Evolutionary conservation across 2,113 vertebrate species (phyloP).

Genomic region (Hippocampus abdominalis): DNA sequence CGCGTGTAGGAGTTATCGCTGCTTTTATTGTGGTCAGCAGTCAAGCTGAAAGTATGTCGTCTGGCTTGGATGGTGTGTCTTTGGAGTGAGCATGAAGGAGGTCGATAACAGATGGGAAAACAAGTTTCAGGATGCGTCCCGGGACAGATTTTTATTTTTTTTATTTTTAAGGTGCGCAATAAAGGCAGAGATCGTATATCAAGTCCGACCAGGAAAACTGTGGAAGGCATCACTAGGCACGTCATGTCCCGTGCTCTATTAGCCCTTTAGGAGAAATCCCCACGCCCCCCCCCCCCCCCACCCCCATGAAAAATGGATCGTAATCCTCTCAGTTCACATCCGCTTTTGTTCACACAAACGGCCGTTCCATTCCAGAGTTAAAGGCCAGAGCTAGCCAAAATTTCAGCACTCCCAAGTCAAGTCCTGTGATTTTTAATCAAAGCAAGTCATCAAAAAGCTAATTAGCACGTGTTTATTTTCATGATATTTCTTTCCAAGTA

Average conservation of each 20-base stretch:
- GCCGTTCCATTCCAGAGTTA: not conserved
- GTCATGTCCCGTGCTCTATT: not conserved
- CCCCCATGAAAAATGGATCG: no score
- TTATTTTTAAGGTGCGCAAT: slow-evolving; percentile 27
- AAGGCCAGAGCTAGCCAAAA: not conserved
- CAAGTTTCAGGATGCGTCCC: slow-evolving; percentile 20
- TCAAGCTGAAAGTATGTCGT: not conserved
- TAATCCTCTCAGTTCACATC: not conserved
- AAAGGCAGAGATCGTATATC: slow-evolving; percentile 44
- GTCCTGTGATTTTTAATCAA: no score
- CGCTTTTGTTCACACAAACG: not conserved
- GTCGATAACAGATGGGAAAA: slow-evolving; percentile 49
- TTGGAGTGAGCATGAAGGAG: slow-evolving; percentile 34
- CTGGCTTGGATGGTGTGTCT: slow-evolving; percentile 4
- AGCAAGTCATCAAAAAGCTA: no score
- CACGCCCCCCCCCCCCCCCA: no score
- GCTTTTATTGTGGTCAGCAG: not conserved
- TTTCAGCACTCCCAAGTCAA: no score
- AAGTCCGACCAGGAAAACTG: slow-evolving; percentile 21
- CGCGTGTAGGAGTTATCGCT: not conserved
- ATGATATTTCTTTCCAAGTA: no score
- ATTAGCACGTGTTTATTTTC: no score
- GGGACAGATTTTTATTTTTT: slow-evolving; percentile 34
- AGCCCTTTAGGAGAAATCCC: not conserved
- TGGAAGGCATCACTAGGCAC: slow-evolving; percentile 2